A percentile compares a stretch with the other conserved stretches of the same genome.
Evolutionary conservation across 2,888 invertebrate genomes (phyloP).

Genomic region (Scrobipalpa atriplicella): DNA sequence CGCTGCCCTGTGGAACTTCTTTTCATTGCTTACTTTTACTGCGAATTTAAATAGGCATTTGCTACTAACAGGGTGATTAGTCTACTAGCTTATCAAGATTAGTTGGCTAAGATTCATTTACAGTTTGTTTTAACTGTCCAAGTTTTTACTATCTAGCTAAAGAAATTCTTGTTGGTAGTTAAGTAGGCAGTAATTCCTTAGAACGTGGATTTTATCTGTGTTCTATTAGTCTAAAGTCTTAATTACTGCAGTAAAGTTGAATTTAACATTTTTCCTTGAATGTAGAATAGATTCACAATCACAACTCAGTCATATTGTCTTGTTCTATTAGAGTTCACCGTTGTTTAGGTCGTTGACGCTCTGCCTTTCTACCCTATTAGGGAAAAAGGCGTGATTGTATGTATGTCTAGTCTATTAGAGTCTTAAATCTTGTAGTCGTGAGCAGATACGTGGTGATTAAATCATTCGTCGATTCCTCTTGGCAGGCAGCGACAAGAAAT

Average conservation of each 20-base stretch:
- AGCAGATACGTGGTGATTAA: slow-evolving; percentile 22
- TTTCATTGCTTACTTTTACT: neutral
- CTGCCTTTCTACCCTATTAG: neutral
- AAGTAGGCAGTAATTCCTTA: neutral
- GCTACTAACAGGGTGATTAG: neutral
- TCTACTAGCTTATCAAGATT: slow-evolving; percentile 6
- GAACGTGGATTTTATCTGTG: neutral
- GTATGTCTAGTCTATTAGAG: neutral
- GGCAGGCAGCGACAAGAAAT: slow-evolving; percentile 46
- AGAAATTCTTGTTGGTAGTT: slow-evolving; percentile 1
- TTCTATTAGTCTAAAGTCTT: neutral
- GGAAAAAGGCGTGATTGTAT: too few relatives aligned
- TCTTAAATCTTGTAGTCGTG: neutral
- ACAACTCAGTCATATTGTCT: too few relatives aligned
- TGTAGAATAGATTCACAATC: neutral
- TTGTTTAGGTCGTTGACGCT: too few relatives aligned
- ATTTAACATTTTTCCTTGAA: neutral
- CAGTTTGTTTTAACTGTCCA: slow-evolving; percentile 7
- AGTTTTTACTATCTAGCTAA: slow-evolving; percentile 4
- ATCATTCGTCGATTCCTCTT: slow-evolving; percentile 39
- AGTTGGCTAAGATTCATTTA: slow-evolving; percentile 7
- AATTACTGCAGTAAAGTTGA: slow-evolving; percentile 14
- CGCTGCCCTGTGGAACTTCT: neutral
- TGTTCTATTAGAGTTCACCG: too few relatives aligned
- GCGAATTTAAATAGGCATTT: neutral